Conservation (phyloP, 2,888 invertebrate species). For the Idaea aversata region DNA sequence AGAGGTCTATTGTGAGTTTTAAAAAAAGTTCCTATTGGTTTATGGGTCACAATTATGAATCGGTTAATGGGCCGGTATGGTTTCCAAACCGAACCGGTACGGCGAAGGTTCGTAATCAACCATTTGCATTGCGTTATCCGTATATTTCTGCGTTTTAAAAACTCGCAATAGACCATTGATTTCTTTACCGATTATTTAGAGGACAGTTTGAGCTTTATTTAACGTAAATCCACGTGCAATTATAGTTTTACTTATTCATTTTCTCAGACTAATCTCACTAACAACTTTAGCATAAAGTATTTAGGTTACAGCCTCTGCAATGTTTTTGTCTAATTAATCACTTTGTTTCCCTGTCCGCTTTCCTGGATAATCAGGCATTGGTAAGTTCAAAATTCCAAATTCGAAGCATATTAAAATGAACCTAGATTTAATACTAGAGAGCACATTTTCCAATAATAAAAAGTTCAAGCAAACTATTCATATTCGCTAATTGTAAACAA, state of each 20-base stretch:
- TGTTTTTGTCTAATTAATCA: slow-evolving; percentile 33
- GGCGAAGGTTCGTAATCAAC: background rate
- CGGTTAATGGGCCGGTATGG: background rate
- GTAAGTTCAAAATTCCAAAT: slow-evolving; percentile 65
- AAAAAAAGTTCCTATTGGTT: background rate
- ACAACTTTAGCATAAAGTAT: slow-evolving; percentile 1
- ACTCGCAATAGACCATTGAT: background rate
- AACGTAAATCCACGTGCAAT: background rate
- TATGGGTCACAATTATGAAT: background rate
- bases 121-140: background rate
- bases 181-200: background rate
- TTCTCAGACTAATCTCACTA: slow-evolving; percentile 19
- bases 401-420: slow-evolving; percentile 13
- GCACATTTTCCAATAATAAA: background rate
- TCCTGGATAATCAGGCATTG: slow-evolving; percentile 69
- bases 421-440: no score
- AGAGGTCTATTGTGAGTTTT: background rate
- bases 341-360: slow-evolving; percentile 51
- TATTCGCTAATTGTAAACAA: no score
- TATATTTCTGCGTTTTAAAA: background rate
- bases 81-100: background rate
- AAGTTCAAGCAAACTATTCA: background rate
- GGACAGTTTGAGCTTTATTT: background rate
- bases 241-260: background rate
- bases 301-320: background rate